Evolutionary conservation across 1,140 invertebrate genomes (phyloP).

Genomic region (Homarus americanus): DNA sequence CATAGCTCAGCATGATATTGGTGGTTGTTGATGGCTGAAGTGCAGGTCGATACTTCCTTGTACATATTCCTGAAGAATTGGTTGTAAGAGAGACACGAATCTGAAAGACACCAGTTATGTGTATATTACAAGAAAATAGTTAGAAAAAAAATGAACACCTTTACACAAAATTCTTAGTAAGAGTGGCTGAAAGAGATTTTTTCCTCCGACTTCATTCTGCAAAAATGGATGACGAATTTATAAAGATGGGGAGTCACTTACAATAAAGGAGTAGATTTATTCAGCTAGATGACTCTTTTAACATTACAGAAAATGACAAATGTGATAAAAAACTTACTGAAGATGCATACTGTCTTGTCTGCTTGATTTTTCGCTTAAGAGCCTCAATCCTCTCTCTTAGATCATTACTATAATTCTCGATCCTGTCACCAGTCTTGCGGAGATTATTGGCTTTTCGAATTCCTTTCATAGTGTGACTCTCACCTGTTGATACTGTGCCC

Average conservation of each 20-base stretch:
- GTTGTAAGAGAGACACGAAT: constrained; percentile 87
- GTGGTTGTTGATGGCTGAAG: constrained; percentile 86
- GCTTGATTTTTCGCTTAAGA: constrained; percentile 86
- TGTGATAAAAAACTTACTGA: constrained; percentile 85
- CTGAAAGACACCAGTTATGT: constrained; percentile 80
- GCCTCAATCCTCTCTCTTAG: constrained; percentile 81
- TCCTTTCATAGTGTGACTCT: constrained; percentile 75
- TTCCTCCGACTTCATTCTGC: no score
- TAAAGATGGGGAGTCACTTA: no score
- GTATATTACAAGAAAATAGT: no score
- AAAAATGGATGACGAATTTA: no score
- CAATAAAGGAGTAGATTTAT: no score
- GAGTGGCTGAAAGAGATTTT: no score
- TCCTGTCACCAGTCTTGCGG: constrained; percentile 72
- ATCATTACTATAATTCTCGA: constrained; percentile 68
- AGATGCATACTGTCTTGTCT: constrained; percentile 89
- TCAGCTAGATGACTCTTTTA: no score
- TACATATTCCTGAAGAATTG: constrained; percentile 80
- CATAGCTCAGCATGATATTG: constrained; percentile 84
- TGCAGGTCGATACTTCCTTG: constrained; percentile 84
- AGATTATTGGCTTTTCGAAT: constrained; percentile 67
- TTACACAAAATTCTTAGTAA: no score
- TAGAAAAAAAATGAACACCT: no score
- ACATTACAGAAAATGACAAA: constrained; percentile 90
- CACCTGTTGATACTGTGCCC: constrained; percentile 80